A percentile compares a stretch with the other conserved stretches of the same genome.
phyloP scores from a whole-genome alignment of 1,140 invertebrate genomes.

The Drosophila elegans region DNA sequence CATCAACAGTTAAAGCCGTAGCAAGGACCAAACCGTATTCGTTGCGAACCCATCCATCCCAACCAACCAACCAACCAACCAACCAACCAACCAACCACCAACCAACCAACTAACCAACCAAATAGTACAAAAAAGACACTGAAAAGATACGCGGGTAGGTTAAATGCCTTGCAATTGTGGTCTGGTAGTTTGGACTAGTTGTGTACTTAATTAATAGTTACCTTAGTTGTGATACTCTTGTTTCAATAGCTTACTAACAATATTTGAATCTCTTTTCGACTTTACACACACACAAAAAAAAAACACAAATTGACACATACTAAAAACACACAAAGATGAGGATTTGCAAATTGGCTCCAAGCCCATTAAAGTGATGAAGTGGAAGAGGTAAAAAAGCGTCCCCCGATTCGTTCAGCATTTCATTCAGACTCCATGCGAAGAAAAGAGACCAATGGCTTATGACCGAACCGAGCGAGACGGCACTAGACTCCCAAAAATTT shows the following conservation, averaged over 20 bases:
- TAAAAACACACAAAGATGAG: constrained; percentile 67
- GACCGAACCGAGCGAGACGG: constrained; percentile 30
- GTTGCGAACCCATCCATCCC: constrained; percentile 46
- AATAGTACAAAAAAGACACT: constrained; percentile 26
- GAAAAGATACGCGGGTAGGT: constrained; percentile 58
- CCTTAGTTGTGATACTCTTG: constrained; percentile 30
- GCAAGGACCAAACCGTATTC: constrained; percentile 84
- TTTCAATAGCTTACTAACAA: constrained; percentile 64
- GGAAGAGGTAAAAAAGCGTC: constrained; percentile 76
- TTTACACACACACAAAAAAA: constrained; percentile 19
- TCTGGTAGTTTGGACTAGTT: constrained; percentile 36
- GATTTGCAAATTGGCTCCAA: constrained; percentile 81
- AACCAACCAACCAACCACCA: constrained; percentile 8
- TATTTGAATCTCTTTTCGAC: constrained; percentile 57
- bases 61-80: constrained; percentile 31
- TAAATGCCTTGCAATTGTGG: constrained; percentile 31
- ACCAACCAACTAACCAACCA: constrained; percentile 15
- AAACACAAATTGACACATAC: constrained; percentile 25
- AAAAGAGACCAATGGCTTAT: constrained; percentile 26
- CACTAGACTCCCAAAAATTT: constrained; percentile 21
- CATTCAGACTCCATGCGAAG: constrained; percentile 30
- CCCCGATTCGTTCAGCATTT: constrained; percentile 22
- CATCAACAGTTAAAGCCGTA: constrained; percentile 66
- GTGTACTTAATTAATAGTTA: constrained; percentile 20
- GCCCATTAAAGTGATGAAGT: constrained; percentile 82